phyloP scores from a whole-genome alignment of 2,113 vertebrate species.

The Quiscalus mexicanus region DNA sequence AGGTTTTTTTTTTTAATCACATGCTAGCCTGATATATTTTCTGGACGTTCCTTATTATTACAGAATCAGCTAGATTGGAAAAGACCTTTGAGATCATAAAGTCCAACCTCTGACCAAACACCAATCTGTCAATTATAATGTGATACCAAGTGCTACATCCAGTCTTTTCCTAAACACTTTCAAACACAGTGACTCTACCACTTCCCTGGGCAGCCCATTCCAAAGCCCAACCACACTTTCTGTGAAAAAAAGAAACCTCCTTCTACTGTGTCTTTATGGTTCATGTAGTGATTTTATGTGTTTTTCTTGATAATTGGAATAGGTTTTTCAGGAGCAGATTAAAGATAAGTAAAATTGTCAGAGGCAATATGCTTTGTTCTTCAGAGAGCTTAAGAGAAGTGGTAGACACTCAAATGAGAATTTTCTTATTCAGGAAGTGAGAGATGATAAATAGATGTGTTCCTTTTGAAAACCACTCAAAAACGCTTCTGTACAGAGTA shows the following conservation, averaged over 20 bases:
- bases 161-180: neutral
- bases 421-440: neutral
- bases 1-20: neutral
- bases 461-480: neutral
- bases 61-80: neutral
- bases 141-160: too few species aligned
- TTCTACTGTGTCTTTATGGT: neutral
- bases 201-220: too few species aligned
- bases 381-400: neutral
- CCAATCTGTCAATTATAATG: too few species aligned
- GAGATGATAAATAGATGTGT: neutral
- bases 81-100: neutral
- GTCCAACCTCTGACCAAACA: neutral
- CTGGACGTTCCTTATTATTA: neutral
- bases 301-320: neutral
- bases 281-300: neutral
- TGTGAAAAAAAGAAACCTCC: neutral
- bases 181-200: neutral
- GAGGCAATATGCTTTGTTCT: neutral
- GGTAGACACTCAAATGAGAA: neutral
- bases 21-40: neutral
- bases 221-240: accelerated
- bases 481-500: neutral
- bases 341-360: neutral
- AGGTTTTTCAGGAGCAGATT: neutral